Evolutionary conservation across 2,888 invertebrate species (phyloP), one percentile per base, ranked within the genome.

Genomic region (Aethes cnicana): DNA sequence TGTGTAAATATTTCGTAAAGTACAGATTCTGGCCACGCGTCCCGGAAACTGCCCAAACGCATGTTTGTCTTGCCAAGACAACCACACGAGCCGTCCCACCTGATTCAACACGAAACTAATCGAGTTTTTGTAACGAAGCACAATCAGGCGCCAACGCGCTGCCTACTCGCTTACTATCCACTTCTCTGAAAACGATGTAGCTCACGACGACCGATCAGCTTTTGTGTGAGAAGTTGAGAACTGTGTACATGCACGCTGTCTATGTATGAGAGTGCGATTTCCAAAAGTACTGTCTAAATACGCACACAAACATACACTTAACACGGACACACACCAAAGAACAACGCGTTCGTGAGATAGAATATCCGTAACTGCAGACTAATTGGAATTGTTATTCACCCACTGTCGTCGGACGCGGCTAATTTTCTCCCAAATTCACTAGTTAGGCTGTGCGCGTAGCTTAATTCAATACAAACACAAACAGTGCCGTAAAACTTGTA

Each of bases 341-440:
- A n/a, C n/a, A n/a, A n/a, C n/a, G n/a, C n/a, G n/a, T n/a, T n/a
- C n/a, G n/a, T n/a, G n/a, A n/a, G n/a, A n/a, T n/a, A n/a, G n/a
- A n/a, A n/a, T n/a, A n/a, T n/a, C 43, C 23, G 35, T 49, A 49
- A 49, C 54, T 43, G 26, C 35, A 17, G 21, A 23, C 56, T 69
- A 67, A 70, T 68, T 68, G 61, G 63, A 64, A 78, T 79, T 77
- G 68, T 72, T 77, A 81, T 81, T 81, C 80, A 69, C 72, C 68
- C 62, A 66, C 62, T 68, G 74, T 74, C 69, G 68, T 68, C 64
- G 61, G 66, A 64, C 64, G 70, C 60, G 67, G 72, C 71, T 76
- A 79, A 79, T 81, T 80, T 69, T 69, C 66, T 62, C 61, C 66
- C 66, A 64, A 72, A 72, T 72, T 69, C 68, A 64, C 68, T 73